These are phyloP conservation scores for Planiliza haematocheilus DNA, from an alignment of 2,113 vertebrate species.

Conservation along the genomic window DNA sequence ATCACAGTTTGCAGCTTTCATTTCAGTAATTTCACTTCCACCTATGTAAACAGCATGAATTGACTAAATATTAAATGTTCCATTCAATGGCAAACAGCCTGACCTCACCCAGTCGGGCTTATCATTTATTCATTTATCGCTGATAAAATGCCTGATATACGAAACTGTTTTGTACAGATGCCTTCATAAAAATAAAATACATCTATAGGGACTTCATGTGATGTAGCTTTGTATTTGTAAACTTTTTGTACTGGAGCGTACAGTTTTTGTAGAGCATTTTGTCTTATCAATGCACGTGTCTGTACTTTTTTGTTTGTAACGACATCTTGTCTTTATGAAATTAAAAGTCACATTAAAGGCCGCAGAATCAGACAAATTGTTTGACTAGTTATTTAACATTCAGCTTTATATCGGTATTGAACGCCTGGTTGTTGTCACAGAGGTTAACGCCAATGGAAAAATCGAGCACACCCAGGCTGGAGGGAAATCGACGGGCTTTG, in stretches of 20 bases:
- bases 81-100: not conserved
- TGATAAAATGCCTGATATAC: not conserved
- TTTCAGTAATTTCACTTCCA: conserved; percentile 19
- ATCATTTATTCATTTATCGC: not conserved
- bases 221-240: conserved; percentile 27
- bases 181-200: not conserved
- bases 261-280: conserved; percentile 26
- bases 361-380: not conserved
- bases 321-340: conserved; percentile 6
- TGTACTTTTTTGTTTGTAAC: conserved; percentile 21
- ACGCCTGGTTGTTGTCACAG: no score
- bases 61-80: not conserved
- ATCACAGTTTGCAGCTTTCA: conserved; percentile 7
- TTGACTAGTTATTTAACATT: conserved; percentile 7
- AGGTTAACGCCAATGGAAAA: not conserved
- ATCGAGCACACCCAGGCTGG: conserved; percentile 70
- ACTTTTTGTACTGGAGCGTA: conserved; percentile 24
- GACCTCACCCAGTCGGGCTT: not conserved
- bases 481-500: conserved; percentile 85
- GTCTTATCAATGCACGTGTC: conserved; percentile 6
- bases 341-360: conserved; percentile 36
- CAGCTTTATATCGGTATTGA: no score
- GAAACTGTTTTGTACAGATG: conserved; percentile 11
- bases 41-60: not conserved
- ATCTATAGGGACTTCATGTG: not conserved